Conservation (phyloP, 1,140 invertebrate genomes). For the Hormaphis cornu region DNA sequence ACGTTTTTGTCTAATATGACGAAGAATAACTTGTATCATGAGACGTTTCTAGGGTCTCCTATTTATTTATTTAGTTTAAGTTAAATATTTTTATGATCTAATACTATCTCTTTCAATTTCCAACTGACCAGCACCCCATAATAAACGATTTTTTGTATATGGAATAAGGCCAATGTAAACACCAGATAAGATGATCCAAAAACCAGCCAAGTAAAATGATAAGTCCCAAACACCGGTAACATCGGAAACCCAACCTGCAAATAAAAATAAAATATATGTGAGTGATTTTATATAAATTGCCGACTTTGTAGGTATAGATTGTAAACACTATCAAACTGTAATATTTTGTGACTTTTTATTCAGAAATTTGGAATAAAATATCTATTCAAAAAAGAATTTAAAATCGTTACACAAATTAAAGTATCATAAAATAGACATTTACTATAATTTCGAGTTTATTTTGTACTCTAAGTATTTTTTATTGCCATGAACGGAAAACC, state of each 20-base stretch:
- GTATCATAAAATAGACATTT: too few relatives aligned
- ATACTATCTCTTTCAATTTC: slow-evolving; percentile 39
- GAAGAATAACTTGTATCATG: neutral
- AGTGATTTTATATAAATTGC: too few relatives aligned
- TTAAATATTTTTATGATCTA: slow-evolving; percentile 18
- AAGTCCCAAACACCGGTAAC: slow-evolving; percentile 58
- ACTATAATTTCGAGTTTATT: too few relatives aligned
- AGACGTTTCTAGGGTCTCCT: slow-evolving; percentile 16
- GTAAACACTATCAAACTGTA: too few relatives aligned
- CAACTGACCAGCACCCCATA: slow-evolving; percentile 53
- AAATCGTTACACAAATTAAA: too few relatives aligned
- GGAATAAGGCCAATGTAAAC: slow-evolving; percentile 58
- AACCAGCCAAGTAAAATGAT: slow-evolving; percentile 64
- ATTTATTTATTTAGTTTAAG: neutral
- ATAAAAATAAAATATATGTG: slow-evolving; percentile 19
- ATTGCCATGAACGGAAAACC: too few relatives aligned
- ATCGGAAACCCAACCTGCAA: slow-evolving; percentile 58
- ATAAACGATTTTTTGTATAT: slow-evolving; percentile 54
- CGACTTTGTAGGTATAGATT: too few relatives aligned
- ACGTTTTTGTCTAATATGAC: neutral
- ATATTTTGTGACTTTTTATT: too few relatives aligned
- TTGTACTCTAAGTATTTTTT: too few relatives aligned
- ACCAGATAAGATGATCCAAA: slow-evolving; percentile 66
- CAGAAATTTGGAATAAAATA: too few relatives aligned
- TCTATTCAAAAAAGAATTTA: too few relatives aligned